Conservation (phyloP, 2,797 vertebrate genomes). For the Gorsachius magnificus region DNA sequence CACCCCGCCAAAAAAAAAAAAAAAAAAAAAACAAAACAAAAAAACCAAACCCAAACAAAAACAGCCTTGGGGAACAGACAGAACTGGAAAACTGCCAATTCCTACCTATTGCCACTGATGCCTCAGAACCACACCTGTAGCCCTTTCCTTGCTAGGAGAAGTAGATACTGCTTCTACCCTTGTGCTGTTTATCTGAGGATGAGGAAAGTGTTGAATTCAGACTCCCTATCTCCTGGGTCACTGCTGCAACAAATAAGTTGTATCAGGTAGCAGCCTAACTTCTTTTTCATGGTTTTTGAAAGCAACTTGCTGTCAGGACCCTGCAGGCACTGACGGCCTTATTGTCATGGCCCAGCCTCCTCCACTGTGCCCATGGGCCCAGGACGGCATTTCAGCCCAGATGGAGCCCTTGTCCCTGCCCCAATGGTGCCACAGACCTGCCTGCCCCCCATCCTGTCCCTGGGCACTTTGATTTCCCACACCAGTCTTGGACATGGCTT, state of each 20-base stretch:
- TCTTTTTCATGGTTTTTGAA: neutral
- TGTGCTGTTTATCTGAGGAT: neutral
- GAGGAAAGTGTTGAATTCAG: neutral
- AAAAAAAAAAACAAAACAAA: no score
- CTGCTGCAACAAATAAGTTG: neutral
- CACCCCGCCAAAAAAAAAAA: neutral
- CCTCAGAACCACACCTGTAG: neutral
- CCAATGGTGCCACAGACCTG: fast-evolving
- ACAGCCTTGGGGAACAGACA: neutral
- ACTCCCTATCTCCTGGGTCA: neutral
- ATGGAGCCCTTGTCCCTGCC: no score
- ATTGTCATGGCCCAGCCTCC: neutral
- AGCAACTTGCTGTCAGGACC: neutral
- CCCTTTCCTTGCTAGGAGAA: neutral
- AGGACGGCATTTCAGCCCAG: neutral
- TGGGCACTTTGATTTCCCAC: neutral
- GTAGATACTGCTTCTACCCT: neutral
- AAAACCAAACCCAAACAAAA: no score
- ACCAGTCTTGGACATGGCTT: neutral
- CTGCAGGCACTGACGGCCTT: neutral
- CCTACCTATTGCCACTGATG: neutral
- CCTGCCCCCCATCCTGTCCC: neutral
- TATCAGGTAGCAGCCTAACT: neutral
- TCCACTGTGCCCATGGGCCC: no score
- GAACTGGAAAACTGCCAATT: neutral